Percentiles rank a stretch among this genome's conserved stretches.
Conservation (phyloP, 2,888 invertebrate genomes). For the Rhamnusium bicolor region DNA sequence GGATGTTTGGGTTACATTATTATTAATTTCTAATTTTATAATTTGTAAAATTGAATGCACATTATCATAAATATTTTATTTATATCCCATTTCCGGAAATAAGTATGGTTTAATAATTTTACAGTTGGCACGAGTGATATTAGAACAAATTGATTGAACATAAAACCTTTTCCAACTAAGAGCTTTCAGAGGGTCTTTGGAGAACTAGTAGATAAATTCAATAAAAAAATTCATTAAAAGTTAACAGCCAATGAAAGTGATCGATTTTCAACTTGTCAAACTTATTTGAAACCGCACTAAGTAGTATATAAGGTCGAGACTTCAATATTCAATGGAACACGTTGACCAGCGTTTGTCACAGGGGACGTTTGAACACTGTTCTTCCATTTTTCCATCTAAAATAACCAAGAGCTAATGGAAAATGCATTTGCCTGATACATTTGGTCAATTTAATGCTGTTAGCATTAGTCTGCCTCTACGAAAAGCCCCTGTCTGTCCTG, state of each 20-base stretch:
- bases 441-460: not conserved
- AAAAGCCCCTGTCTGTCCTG: too few relatives aligned
- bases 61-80: too few relatives aligned
- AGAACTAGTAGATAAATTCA: conserved; percentile 19
- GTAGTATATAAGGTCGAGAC: conserved; percentile 36
- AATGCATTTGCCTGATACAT: conserved; percentile 6
- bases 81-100: not conserved
- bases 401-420: conserved; percentile 31
- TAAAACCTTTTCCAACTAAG: conserved; percentile 12
- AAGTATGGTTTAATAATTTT: not conserved
- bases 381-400: conserved; percentile 67
- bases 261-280: conserved; percentile 47
- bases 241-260: conserved; percentile 40
- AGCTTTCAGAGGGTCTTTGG: conserved; percentile 1
- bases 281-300: conserved; percentile 43
- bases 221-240: conserved; percentile 33
- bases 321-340: conserved; percentile 52
- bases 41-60: too few relatives aligned
- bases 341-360: conserved; percentile 59
- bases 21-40: too few relatives aligned
- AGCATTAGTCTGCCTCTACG: not conserved
- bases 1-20: too few relatives aligned
- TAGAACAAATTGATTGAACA: conserved; percentile 22
- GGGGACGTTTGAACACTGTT: conserved; percentile 65
- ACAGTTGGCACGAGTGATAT: not conserved